phyloP scores from a whole-genome alignment of 2,113 vertebrate genomes.

The Mohoua ochrocephala region DNA sequence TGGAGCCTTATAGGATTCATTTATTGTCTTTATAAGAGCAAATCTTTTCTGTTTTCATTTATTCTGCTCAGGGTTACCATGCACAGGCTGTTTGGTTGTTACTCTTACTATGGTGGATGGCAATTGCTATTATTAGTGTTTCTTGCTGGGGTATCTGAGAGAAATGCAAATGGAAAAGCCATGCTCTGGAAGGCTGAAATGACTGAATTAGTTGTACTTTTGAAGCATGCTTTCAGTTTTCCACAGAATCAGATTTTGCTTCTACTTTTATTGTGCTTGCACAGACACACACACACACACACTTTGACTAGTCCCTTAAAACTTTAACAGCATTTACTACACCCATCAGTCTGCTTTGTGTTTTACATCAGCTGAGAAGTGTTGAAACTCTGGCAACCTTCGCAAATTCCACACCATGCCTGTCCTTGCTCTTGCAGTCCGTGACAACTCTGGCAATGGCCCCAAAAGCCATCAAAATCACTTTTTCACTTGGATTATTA shows the following conservation, averaged over 20 bases:
- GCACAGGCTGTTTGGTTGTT: background rate
- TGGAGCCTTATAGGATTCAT: background rate
- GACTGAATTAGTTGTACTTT: background rate
- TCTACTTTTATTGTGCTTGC: background rate
- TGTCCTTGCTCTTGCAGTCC: background rate
- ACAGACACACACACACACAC: background rate
- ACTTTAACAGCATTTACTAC: background rate
- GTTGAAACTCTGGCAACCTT: conserved; percentile 6
- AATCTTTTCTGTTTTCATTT: background rate
- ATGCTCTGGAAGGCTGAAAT: background rate
- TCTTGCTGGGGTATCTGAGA: background rate
- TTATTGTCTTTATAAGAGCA: background rate
- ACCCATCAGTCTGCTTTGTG: background rate
- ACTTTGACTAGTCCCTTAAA: background rate
- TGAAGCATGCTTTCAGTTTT: background rate
- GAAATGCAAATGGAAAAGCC: background rate
- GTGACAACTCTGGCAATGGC: background rate
- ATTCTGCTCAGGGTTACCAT: background rate
- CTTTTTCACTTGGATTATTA: conserved; percentile 15
- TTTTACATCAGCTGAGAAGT: background rate
- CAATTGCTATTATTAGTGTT: background rate
- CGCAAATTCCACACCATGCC: background rate
- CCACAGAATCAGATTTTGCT: background rate
- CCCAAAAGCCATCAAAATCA: background rate
- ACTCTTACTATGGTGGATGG: background rate